Base-by-base conservation (phyloP, 1,140 invertebrate genomes). In the Meloidogyne floridensis region DNA sequence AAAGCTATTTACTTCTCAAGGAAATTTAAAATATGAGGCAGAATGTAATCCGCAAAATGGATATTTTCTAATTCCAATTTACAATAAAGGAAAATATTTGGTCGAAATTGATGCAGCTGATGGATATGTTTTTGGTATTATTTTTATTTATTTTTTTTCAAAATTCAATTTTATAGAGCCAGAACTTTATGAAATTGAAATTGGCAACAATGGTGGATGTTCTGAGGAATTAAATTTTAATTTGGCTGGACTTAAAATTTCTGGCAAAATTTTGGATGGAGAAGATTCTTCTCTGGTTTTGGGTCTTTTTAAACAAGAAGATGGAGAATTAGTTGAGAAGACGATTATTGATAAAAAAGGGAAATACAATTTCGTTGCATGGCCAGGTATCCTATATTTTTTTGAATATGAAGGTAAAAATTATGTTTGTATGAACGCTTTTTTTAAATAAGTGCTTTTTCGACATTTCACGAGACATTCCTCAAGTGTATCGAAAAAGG, bases 41-140 rank as follows among this genome's bases (percentile, higher is more conserved):
- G 96, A 97, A 90, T 96, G 95, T 92, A 96, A 96, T 3, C 96
- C 97, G 20, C 96, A 96, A 84, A 98, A 95, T 92, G 97, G 96
- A 9, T 98, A 98, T 91, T 99, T 98, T 89, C 97, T 98, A 87
- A 92, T 98, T 85, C 97, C 96, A 10, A 91, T 98, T 3, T 98
- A 98, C 91, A 95, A 96, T 88, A 96, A 96, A 90, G 96, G 96
- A 53, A 94, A 96, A 88, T 98, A 98, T 82, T 86, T 90, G 20
- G 88, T 93, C 65, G 91, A 94, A 92, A 92, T 97, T 59, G 93
- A 94, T 79, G 95, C 95, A 59, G 96, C 96, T 13, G 92, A 93
- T 77, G 96, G 96, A 43, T 98, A 96, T 96, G 95, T 94, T 90
- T 98, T 98, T 91, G 91, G 91, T 92, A 73, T 53, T 32, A 15